Evolutionary conservation across 2,888 invertebrate genomes (phyloP).

Genomic region (Phragmatobia fuliginosa): DNA sequence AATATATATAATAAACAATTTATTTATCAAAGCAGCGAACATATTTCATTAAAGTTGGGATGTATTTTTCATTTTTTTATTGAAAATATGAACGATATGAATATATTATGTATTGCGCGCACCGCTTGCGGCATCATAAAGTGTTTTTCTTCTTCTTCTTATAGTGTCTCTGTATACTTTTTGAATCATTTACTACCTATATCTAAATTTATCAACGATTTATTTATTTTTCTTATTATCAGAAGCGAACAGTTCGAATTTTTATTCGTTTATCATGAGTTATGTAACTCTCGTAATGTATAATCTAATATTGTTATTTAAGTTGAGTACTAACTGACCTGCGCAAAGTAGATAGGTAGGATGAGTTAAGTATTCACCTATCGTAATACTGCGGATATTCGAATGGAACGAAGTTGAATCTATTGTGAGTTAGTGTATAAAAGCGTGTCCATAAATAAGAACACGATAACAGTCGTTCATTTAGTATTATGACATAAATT

Average conservation of each 20-base stretch:
- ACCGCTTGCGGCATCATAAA: too few species aligned
- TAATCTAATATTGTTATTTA: not conserved
- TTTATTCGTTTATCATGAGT: not conserved
- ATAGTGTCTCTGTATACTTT: too few species aligned
- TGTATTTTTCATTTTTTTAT: not conserved
- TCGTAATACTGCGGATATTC: not conserved
- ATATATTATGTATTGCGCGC: too few species aligned
- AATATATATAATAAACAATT: not conserved
- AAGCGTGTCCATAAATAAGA: not conserved
- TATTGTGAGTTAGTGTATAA: not conserved
- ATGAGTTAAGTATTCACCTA: not conserved
- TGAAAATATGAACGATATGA: too few species aligned
- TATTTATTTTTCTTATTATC: not conserved
- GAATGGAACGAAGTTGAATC: not conserved
- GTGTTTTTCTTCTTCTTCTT: too few species aligned
- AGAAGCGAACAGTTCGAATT: not conserved
- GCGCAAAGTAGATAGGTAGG: not conserved
- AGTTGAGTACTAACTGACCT: not conserved
- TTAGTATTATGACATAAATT: not conserved
- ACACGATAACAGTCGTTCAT: not conserved
- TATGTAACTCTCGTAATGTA: not conserved
- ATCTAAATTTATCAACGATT: not conserved
- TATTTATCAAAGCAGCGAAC: not conserved
- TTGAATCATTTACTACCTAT: not conserved
- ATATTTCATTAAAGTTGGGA: not conserved